Percentiles rank a stretch among this genome's conserved stretches.
phyloP scores from a whole-genome alignment of 1,140 invertebrate genomes.

The Eriosoma lanigerum region DNA sequence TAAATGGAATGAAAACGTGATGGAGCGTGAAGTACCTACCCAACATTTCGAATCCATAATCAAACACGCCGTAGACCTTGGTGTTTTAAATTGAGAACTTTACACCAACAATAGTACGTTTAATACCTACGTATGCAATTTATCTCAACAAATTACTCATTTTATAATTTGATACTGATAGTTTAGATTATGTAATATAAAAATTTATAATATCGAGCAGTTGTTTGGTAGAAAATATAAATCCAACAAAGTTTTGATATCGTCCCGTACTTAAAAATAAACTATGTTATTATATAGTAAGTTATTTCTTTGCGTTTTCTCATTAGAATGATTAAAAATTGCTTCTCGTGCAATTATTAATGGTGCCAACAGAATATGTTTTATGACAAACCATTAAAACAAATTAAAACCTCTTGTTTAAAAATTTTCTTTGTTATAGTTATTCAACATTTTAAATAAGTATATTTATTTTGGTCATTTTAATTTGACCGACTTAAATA shows the following conservation, averaged over 20 bases:
- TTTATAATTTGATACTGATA: too few relatives aligned
- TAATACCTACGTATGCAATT: too few relatives aligned
- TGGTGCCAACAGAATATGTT: slow-evolving; percentile 34
- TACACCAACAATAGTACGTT: too few relatives aligned
- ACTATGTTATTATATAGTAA: neutral
- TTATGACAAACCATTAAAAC: neutral
- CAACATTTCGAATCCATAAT: neutral
- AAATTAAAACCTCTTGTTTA: neutral
- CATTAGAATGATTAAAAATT: neutral
- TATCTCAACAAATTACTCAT: too few relatives aligned
- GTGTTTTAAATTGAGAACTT: neutral
- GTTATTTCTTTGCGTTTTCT: neutral
- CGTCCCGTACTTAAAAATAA: neutral
- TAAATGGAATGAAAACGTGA: slow-evolving; percentile 9
- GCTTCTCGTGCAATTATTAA: neutral
- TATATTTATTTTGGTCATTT: neutral
- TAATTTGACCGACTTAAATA: too few relatives aligned
- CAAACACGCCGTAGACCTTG: neutral
- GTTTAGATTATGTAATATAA: too few relatives aligned
- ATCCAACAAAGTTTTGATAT: neutral
- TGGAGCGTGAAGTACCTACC: neutral
- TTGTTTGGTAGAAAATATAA: neutral
- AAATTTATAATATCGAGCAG: too few relatives aligned
- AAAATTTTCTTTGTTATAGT: neutral
- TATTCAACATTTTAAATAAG: neutral